phyloP scores from a whole-genome alignment of 2,888 invertebrate genomes.

The Archaeoteleia sp. region DNA sequence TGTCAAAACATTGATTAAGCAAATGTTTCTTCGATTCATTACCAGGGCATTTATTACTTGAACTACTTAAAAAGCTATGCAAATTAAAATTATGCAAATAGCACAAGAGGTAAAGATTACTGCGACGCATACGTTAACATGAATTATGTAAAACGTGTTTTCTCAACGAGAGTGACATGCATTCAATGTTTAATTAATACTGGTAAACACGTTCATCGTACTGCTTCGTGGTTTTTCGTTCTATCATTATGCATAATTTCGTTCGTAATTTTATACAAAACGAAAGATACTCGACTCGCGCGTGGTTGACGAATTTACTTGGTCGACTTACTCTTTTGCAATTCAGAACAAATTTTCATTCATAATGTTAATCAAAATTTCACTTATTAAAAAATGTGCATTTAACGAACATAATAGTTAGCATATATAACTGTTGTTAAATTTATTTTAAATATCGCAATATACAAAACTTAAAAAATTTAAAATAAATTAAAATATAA shows the following conservation, averaged over 20 bases:
- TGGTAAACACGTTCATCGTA: conserved; percentile 14
- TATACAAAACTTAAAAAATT: too few relatives aligned
- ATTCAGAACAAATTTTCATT: too few relatives aligned
- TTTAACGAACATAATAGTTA: too few relatives aligned
- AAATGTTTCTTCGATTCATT: conserved; percentile 13
- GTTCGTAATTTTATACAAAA: too few relatives aligned
- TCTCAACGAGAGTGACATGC: conserved; percentile 31
- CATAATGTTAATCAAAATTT: too few relatives aligned
- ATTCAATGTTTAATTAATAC: conserved; percentile 27
- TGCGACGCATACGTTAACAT: conserved; percentile 30
- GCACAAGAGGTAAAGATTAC: conserved; percentile 21
- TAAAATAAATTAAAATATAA: too few relatives aligned
- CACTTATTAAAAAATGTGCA: too few relatives aligned
- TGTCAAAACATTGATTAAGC: conserved; percentile 3
- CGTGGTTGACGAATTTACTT: too few relatives aligned
- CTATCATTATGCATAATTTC: conserved; percentile 1
- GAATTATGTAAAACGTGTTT: conserved; percentile 35
- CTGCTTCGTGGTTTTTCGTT: conserved; percentile 12
- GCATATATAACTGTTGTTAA: too few relatives aligned
- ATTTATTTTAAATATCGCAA: too few relatives aligned
- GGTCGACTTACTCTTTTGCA: too few relatives aligned
- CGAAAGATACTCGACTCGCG: too few relatives aligned
- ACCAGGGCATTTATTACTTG: conserved; percentile 17
- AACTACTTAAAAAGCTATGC: conserved; percentile 32
- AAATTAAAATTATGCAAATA: conserved; percentile 36